A percentile compares a stretch with the other conserved stretches of the same genome.
Conservation (phyloP, 2,113 vertebrate species). For the Porphyrio hochstetteri region DNA sequence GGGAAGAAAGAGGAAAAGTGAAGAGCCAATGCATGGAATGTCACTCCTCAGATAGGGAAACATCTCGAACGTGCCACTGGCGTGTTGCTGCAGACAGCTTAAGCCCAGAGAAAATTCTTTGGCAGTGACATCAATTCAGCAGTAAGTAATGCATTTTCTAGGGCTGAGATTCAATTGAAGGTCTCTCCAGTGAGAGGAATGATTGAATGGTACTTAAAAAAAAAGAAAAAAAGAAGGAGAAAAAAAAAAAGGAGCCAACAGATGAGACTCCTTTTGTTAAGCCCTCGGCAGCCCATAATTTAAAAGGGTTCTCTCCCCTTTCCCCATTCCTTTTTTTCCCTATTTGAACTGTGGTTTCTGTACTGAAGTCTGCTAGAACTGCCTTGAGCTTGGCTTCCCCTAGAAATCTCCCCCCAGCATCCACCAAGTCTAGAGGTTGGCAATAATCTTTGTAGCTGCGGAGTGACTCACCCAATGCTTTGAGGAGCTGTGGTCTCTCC, state of each 20-base stretch:
- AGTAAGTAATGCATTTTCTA: constrained; percentile 55
- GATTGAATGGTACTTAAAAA: constrained; percentile 13
- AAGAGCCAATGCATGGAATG: not conserved
- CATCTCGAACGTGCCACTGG: constrained; percentile 33
- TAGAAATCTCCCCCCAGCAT: not conserved
- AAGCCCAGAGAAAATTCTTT: constrained; percentile 66
- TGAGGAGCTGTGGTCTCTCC: not conserved
- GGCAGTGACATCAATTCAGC: constrained; percentile 65
- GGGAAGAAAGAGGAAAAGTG: not conserved
- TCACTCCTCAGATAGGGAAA: not conserved
- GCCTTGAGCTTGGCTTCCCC: not conserved
- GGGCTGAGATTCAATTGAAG: constrained; percentile 52
- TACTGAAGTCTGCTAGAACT: not conserved
- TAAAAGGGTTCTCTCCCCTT: not conserved
- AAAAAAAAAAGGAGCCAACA: not conserved
- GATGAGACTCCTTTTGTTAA: not conserved
- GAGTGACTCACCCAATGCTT: not conserved
- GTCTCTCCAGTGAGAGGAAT: constrained; percentile 18
- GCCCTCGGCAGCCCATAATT: not conserved
- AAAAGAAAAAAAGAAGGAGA: not conserved
- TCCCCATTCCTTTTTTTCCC: not conserved
- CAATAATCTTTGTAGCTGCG: not conserved
- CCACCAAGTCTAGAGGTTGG: not conserved
- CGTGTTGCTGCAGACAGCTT: constrained; percentile 60
- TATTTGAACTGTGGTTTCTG: not conserved